Evolutionary conservation across 2,113 vertebrate genomes (phyloP).

Genomic region (Leptocoma aspasia): DNA sequence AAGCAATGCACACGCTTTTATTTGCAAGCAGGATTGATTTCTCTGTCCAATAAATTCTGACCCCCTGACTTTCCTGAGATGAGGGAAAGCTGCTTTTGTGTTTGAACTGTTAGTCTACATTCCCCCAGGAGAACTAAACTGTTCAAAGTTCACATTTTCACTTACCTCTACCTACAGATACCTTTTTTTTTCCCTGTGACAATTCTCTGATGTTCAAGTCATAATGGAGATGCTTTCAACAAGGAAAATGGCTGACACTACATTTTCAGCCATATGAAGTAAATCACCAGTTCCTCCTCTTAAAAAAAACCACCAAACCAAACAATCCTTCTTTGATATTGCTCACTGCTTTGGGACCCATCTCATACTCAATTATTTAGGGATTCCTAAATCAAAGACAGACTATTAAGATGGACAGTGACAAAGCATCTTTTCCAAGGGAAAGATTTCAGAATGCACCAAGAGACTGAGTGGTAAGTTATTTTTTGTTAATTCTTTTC

Average conservation of each 20-base stretch:
- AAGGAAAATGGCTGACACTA: not conserved
- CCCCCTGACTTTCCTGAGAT: not conserved
- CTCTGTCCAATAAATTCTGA: conserved; percentile 4
- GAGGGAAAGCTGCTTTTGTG: not conserved
- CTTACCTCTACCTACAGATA: not conserved
- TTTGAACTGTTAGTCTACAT: not conserved
- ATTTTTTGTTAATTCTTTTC: not conserved
- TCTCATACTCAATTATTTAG: not conserved
- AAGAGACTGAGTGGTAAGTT: not conserved
- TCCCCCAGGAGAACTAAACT: not conserved
- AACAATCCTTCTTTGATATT: not conserved
- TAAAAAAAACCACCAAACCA: not conserved
- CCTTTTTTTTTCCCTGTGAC: not conserved
- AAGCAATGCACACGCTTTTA: not conserved
- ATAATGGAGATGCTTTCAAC: not conserved
- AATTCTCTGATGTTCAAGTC: not conserved
- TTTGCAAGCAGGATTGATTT: conserved; percentile 32
- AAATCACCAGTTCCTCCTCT: not conserved
- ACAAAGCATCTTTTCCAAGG: not conserved
- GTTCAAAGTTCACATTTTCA: conserved; percentile 13
- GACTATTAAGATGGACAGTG: not conserved
- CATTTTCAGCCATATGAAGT: not conserved
- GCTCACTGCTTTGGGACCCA: not conserved
- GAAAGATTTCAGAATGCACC: not conserved
- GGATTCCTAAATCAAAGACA: not conserved